Conservation (phyloP, 1,140 invertebrate genomes). For the Philotrypesis tridentata region DNA sequence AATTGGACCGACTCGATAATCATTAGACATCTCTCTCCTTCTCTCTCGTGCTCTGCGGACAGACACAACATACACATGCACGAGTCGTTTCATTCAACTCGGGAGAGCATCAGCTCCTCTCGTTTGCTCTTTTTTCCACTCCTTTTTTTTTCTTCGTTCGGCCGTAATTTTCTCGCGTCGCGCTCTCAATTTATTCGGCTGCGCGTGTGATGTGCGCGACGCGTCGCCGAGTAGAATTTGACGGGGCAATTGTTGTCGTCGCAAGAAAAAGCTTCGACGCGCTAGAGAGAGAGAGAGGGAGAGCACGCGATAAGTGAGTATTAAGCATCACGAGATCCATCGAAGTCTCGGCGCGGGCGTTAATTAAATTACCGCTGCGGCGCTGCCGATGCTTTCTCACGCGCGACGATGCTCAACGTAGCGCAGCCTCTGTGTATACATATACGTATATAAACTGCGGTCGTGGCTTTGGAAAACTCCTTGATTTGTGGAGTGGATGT, state of each 20-base stretch:
- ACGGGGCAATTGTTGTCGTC: neutral
- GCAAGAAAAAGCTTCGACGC: too few species aligned
- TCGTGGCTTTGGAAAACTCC: neutral
- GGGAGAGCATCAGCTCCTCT: conserved; percentile 3
- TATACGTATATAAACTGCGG: neutral
- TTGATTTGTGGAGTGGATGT: neutral
- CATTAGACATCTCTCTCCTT: conserved; percentile 49
- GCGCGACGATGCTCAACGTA: neutral
- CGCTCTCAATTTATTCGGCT: neutral
- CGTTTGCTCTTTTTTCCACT: conserved; percentile 5
- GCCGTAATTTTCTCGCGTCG: neutral
- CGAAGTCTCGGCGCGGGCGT: neutral
- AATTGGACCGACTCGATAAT: conserved; percentile 67
- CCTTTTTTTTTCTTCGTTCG: conserved; percentile 31
- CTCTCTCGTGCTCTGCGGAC: conserved; percentile 11
- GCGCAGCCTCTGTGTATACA: too few species aligned
- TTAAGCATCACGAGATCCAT: conserved; percentile 23
- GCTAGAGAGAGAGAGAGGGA: neutral
- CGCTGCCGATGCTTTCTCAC: conserved; percentile 35
- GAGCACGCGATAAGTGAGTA: neutral
- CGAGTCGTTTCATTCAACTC: conserved; percentile 35
- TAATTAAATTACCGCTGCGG: conserved; percentile 38
- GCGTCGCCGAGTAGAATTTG: neutral
- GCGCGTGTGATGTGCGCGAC: too few species aligned
- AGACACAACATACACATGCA: too few species aligned